Conservation (phyloP, 1,140 invertebrate genomes). For the Ips nitidus region DNA sequence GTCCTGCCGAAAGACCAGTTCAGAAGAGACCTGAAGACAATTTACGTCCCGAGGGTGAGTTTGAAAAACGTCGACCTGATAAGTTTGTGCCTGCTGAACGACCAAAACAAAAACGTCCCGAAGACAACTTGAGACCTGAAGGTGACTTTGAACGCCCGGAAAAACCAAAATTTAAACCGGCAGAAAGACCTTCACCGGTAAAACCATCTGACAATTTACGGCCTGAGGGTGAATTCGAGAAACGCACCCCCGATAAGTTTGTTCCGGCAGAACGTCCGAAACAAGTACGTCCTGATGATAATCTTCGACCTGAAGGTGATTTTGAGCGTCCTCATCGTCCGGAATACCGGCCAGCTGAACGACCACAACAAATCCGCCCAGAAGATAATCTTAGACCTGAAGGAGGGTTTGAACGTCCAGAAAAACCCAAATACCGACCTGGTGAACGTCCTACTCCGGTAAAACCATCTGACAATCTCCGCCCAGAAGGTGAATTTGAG, state of each 20-base stretch:
- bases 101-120: constrained; percentile 50
- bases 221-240: constrained; percentile 63
- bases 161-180: constrained; percentile 52
- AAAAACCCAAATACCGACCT: constrained; percentile 52
- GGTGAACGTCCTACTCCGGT: constrained; percentile 51
- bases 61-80: constrained; percentile 53
- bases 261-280: constrained; percentile 46
- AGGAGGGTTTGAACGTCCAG: constrained; percentile 56
- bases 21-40: constrained; percentile 59
- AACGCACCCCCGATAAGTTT: constrained; percentile 52
- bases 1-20: constrained; percentile 53
- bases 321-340: constrained; percentile 53
- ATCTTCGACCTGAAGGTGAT: constrained; percentile 59
- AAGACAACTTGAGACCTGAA: constrained; percentile 61
- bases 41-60: constrained; percentile 60
- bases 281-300: constrained; percentile 62
- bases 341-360: constrained; percentile 45
- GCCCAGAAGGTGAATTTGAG: constrained; percentile 62
- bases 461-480: constrained; percentile 60
- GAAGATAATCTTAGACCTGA: constrained; percentile 62
- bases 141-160: constrained; percentile 61
- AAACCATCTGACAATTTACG: constrained; percentile 56
- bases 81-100: constrained; percentile 54
- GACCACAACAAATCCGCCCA: constrained; percentile 56
- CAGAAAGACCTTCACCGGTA: constrained; percentile 52